A percentile compares a stretch with the other conserved stretches of the same genome.
Conservation (phyloP, 2,797 vertebrate species). For the Prunella strophiata region DNA sequence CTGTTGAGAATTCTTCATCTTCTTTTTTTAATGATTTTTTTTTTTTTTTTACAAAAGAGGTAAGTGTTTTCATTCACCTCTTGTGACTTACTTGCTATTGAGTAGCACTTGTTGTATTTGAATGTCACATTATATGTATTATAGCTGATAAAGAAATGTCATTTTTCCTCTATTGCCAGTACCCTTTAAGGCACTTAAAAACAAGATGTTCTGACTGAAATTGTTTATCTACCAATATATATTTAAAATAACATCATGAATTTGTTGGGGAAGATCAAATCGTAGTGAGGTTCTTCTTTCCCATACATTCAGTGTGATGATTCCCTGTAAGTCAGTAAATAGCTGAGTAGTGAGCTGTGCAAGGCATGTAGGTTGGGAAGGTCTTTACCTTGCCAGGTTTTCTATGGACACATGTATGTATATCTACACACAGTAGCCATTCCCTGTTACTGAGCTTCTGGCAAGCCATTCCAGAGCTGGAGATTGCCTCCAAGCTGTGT, state of each 20-base stretch:
- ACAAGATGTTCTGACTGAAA: constrained; percentile 49
- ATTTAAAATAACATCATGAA: constrained; percentile 17
- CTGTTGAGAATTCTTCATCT: constrained; percentile 64
- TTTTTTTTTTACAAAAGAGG: constrained; percentile 52
- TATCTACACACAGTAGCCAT: neutral
- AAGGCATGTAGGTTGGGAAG: neutral
- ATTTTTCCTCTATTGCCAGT: constrained; percentile 58
- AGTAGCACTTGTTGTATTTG: constrained; percentile 69
- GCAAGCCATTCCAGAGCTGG: neutral
- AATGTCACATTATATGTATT: constrained; percentile 69
- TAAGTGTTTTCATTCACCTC: constrained; percentile 73
- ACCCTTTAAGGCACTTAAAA: constrained; percentile 52
- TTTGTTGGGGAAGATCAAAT: constrained; percentile 9
- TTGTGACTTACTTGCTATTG: constrained; percentile 66
- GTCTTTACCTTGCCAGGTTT: neutral
- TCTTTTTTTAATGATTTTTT: neutral
- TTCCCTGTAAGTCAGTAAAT: neutral
- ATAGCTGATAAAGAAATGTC: constrained; percentile 64
- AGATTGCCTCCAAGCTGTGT: neutral
- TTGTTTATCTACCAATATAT: constrained; percentile 28
- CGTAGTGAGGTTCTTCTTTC: neutral
- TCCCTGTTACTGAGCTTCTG: neutral
- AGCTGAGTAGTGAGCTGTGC: neutral
- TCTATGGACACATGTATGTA: neutral
- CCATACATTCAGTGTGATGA: neutral